phyloP scores from a whole-genome alignment of 2,113 vertebrate species.

The Narcine bancroftii region DNA sequence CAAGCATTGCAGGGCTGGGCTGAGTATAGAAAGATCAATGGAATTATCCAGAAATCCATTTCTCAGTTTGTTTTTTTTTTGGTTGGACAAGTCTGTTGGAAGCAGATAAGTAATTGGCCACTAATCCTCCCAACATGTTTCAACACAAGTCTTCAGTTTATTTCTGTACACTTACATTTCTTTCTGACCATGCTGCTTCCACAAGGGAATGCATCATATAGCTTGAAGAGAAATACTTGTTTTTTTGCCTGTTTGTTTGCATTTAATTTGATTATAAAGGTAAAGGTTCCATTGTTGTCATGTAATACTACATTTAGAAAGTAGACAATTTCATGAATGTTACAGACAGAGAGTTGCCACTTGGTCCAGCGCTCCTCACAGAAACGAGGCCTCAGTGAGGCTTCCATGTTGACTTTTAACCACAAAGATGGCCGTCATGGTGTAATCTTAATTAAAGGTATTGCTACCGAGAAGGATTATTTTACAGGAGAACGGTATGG shows the following conservation, averaged over 20 bases:
- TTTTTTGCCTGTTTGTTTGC: not conserved
- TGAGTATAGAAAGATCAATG: constrained; percentile 25
- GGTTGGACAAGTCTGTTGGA: constrained; percentile 21
- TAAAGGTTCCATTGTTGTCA: too few species aligned
- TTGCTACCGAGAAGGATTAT: not conserved
- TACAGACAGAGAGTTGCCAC: too few species aligned
- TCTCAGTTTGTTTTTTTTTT: constrained; percentile 27
- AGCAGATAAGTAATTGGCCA: constrained; percentile 34
- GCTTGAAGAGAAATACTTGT: not conserved
- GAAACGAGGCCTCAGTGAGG: too few species aligned
- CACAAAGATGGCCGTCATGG: not conserved
- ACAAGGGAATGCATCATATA: not conserved
- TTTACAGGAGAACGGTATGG: not conserved
- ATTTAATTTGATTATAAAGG: constrained; percentile 5
- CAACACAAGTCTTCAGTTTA: not conserved
- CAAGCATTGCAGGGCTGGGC: not conserved
- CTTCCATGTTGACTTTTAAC: too few species aligned
- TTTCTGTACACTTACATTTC: constrained; percentile 13
- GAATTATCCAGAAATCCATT: constrained; percentile 27
- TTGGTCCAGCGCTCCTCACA: too few species aligned
- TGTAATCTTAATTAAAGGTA: not conserved
- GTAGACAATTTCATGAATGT: too few species aligned
- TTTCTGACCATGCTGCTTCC: not conserved
- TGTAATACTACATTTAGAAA: too few species aligned
- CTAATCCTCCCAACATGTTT: constrained; percentile 28